phyloP scores from a whole-genome alignment of 2,797 vertebrate species.

The Galagoides demidoff region DNA sequence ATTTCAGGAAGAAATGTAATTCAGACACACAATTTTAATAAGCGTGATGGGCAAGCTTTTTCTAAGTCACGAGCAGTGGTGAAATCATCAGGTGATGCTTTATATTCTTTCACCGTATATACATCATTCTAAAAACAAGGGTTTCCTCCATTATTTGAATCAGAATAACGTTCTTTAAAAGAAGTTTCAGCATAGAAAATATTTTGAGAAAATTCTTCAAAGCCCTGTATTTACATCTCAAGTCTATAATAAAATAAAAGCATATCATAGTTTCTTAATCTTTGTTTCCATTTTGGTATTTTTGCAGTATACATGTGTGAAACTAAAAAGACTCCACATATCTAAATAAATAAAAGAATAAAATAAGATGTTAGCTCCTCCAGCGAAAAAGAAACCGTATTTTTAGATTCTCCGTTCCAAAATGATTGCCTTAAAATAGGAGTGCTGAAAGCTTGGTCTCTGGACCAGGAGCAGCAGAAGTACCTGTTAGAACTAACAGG shows the following conservation, averaged over 20 bases:
- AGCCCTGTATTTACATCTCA: conserved; percentile 11
- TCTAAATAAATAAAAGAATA: not conserved
- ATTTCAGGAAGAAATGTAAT: not conserved
- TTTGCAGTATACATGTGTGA: not conserved
- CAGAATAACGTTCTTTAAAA: conserved; percentile 6
- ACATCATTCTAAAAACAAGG: not conserved
- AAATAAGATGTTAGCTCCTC: not conserved
- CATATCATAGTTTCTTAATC: not conserved
- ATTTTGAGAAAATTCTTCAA: conserved; percentile 51
- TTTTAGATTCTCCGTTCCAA: not conserved
- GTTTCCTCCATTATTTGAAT: not conserved
- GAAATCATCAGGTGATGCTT: not conserved
- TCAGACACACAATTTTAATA: not conserved
- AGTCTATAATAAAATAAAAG: conserved; percentile 22
- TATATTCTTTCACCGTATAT: not conserved
- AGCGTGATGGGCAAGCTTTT: not conserved
- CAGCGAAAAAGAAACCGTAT: not conserved
- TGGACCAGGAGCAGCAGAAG: not conserved
- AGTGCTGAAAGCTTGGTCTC: not conserved
- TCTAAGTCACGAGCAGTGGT: not conserved
- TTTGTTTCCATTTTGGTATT: conserved; percentile 18
- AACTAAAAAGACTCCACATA: not conserved
- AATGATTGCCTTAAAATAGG: not conserved
- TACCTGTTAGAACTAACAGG: not conserved
- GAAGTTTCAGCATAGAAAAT: not conserved